Conservation (phyloP, 2,113 vertebrate genomes). For the Nothoprocta pentlandii region DNA sequence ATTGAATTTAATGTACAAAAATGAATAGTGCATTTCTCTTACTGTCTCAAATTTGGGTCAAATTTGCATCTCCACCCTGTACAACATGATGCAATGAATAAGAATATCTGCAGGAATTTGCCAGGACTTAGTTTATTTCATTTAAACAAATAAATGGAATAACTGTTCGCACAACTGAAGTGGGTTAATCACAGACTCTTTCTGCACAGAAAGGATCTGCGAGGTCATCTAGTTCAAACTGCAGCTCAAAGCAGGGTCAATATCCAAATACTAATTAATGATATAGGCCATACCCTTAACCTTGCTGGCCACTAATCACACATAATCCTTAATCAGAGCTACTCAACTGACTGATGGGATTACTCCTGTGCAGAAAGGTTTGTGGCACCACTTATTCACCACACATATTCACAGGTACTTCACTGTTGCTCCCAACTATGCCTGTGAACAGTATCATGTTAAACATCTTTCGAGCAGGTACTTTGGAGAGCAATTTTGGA, state of each 20-base stretch:
- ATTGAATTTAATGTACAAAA: background rate
- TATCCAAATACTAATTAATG: constrained; percentile 12
- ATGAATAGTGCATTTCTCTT: background rate
- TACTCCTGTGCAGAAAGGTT: constrained; percentile 34
- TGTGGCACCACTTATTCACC: background rate
- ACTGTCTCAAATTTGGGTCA: background rate
- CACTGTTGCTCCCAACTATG: background rate
- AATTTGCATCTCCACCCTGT: background rate
- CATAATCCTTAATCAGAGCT: constrained; percentile 53
- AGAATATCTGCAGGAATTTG: background rate
- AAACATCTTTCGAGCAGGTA: background rate
- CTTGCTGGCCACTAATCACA: background rate
- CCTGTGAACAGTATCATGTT: background rate
- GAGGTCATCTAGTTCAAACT: constrained; percentile 22
- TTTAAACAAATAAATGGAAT: background rate
- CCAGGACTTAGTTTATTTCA: background rate
- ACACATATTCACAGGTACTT: background rate
- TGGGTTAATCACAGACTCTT: background rate
- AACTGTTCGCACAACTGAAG: background rate
- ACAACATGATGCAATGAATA: background rate
- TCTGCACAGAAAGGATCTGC: background rate
- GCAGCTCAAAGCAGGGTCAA: constrained; percentile 7
- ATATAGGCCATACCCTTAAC: background rate
- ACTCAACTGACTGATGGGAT: constrained; percentile 51
- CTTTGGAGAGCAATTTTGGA: background rate